phyloP scores from a whole-genome alignment of 2,888 invertebrate genomes.

The Drosophila borealis region DNA sequence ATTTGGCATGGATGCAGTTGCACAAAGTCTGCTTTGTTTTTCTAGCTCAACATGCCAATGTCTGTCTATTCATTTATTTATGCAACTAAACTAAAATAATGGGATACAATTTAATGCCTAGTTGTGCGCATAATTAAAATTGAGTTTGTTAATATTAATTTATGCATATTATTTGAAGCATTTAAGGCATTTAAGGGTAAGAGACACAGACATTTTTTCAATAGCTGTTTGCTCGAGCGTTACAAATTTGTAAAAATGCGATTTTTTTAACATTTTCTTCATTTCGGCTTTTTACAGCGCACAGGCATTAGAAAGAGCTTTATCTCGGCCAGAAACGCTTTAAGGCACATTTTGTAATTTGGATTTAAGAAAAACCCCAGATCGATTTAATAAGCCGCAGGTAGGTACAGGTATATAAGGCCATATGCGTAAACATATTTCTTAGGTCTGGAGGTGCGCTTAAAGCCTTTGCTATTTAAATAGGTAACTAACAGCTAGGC shows the following conservation, averaged over 20 bases:
- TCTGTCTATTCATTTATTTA: background rate
- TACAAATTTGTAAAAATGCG: background rate
- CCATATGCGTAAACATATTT: too few relatives aligned
- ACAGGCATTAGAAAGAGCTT: background rate
- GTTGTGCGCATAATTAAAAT: background rate
- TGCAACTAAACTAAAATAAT: background rate
- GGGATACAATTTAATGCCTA: too few relatives aligned
- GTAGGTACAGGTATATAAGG: too few relatives aligned
- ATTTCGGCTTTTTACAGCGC: background rate
- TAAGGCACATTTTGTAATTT: background rate
- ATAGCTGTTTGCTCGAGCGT: slow-evolving; percentile 6
- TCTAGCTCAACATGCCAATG: background rate
- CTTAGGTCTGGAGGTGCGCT: too few relatives aligned
- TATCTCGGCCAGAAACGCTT: background rate
- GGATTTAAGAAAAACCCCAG: background rate
- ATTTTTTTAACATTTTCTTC: background rate
- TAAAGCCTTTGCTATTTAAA: slow-evolving; percentile 2
- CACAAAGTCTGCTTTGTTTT: background rate
- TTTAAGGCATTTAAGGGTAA: background rate
- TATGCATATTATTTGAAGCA: background rate
- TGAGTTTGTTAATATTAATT: background rate
- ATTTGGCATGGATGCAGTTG: background rate
- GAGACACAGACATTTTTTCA: background rate
- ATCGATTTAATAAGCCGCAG: background rate
- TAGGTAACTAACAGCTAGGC: slow-evolving; percentile 30